Conservation (phyloP, 1,140 invertebrate genomes). For the Anastrepha obliqua region DNA sequence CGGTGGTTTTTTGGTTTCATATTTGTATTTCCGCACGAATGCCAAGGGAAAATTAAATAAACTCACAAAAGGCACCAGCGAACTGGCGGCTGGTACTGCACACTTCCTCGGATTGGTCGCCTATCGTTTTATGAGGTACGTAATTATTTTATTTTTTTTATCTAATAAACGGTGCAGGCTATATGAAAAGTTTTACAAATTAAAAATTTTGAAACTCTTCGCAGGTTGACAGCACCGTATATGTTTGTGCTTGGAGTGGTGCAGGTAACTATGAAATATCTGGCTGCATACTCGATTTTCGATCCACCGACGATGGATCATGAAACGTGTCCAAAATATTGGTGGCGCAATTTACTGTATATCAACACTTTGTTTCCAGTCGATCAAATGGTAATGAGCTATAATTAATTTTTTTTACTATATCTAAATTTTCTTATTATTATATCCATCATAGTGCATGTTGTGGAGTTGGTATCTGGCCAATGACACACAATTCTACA, state of each 20-base stretch:
- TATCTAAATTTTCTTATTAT: neutral
- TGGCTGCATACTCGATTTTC: conserved; percentile 86
- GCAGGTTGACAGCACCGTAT: conserved; percentile 87
- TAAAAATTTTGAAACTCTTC: neutral
- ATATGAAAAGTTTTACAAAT: neutral
- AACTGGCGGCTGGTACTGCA: conserved; percentile 81
- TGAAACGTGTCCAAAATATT: conserved; percentile 87
- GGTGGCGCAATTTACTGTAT: conserved; percentile 90
- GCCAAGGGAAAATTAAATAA: conserved; percentile 86
- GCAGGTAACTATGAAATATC: conserved; percentile 88
- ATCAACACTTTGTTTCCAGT: conserved; percentile 90
- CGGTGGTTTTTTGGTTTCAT: conserved; percentile 87
- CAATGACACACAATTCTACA: conserved; percentile 89
- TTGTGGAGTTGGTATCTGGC: conserved; percentile 93
- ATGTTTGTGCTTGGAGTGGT: conserved; percentile 87
- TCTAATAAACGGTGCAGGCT: too few species aligned
- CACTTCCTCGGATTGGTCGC: conserved; percentile 87
- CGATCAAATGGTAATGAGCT: conserved; percentile 82
- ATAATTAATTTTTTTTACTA: neutral
- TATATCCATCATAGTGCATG: conserved; percentile 76
- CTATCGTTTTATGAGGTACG: conserved; percentile 84
- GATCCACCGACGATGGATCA: conserved; percentile 88
- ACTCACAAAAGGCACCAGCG: conserved; percentile 82
- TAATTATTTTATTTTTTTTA: neutral
- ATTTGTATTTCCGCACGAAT: conserved; percentile 88